phyloP scores from a whole-genome alignment of 2,888 invertebrate genomes.

The Acleris literana region DNA sequence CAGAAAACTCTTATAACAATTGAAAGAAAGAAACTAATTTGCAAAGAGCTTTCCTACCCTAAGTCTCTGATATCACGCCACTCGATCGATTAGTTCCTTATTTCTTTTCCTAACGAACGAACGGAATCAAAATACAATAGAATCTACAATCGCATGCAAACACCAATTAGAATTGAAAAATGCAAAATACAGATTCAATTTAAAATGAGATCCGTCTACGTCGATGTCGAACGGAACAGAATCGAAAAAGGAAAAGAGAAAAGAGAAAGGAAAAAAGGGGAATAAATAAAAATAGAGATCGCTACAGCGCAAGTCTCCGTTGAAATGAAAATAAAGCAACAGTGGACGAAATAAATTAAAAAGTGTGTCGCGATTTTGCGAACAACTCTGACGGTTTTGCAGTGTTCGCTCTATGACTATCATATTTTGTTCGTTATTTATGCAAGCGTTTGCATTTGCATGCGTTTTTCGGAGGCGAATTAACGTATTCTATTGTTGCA shows the following conservation, averaged over 20 bases:
- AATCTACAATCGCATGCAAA: constrained; percentile 68
- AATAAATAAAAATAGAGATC: constrained; percentile 83
- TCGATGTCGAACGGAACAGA: constrained; percentile 78
- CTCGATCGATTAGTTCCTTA: constrained; percentile 59
- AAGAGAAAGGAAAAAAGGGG: constrained; percentile 58
- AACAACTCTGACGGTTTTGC: constrained; percentile 53
- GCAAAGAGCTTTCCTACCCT: constrained; percentile 69
- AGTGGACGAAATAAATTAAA: constrained; percentile 83
- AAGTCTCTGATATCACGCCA: constrained; percentile 67
- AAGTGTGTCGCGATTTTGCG: constrained; percentile 79
- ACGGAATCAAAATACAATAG: constrained; percentile 67
- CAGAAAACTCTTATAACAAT: constrained; percentile 42
- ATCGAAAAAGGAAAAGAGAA: constrained; percentile 72
- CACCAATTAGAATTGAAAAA: constrained; percentile 79
- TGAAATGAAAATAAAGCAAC: constrained; percentile 82
- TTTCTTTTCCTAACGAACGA: constrained; percentile 58
- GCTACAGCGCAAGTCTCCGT: constrained; percentile 83
- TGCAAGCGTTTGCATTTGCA: constrained; percentile 27
- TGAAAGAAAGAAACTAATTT: constrained; percentile 54
- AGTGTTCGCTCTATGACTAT: constrained; percentile 54
- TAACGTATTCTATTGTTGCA: constrained; percentile 2
- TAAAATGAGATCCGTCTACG: constrained; percentile 81
- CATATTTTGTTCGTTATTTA: constrained; percentile 46
- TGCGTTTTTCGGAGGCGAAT: constrained; percentile 19
- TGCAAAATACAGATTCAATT: constrained; percentile 78